These are phyloP conservation scores for Oxytorus armatus DNA, from an alignment of 2,888 invertebrate genomes.

Conservation along the genomic window DNA sequence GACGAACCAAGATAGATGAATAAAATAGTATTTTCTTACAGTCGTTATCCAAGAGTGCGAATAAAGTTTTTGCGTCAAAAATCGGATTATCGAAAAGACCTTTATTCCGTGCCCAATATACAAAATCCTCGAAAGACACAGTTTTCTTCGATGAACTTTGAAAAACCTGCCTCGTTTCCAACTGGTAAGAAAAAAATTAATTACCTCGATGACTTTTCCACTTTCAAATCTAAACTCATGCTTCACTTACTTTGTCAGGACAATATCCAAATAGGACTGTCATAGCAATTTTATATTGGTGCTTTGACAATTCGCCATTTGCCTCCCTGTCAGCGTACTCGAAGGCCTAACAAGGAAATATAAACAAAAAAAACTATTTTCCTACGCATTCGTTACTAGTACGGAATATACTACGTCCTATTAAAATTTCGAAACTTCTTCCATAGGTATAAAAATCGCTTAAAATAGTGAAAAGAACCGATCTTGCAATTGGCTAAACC, in stretches of 20 bases:
- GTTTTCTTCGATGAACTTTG: background rate
- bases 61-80: constrained; percentile 47
- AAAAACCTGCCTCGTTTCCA: constrained; percentile 48
- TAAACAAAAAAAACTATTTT: no score
- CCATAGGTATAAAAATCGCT: no score
- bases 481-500: no score
- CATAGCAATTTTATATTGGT: constrained; percentile 72
- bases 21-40: constrained; percentile 52
- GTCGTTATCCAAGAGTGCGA: constrained; percentile 50
- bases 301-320: constrained; percentile 65
- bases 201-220: background rate
- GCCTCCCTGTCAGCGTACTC: constrained; percentile 66
- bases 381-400: no score
- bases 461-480: no score
- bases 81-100: constrained; percentile 2
- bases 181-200: constrained; percentile 2
- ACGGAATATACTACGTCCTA: no score
- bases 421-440: no score
- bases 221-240: background rate
- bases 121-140: constrained; percentile 45
- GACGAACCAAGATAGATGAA: background rate
- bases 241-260: constrained; percentile 68
- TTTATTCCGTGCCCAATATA: constrained; percentile 29
- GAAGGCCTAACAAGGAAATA: constrained; percentile 67
- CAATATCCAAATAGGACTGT: constrained; percentile 70